These are phyloP conservation scores for Elgonia sp. DNA, from an alignment of 2,888 invertebrate genomes.

Conservation along the genomic window DNA sequence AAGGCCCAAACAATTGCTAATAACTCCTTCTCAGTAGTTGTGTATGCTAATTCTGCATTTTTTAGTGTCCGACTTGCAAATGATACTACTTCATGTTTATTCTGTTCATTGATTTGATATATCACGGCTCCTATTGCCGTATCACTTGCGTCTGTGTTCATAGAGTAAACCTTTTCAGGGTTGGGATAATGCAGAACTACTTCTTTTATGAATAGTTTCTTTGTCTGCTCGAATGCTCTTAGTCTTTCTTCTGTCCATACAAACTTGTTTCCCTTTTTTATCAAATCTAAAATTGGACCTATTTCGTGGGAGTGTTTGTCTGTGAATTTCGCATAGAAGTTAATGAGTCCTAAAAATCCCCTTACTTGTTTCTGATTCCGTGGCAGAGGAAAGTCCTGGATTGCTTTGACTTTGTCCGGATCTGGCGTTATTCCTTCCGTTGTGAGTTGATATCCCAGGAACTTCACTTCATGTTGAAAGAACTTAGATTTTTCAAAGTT, in stretches of 20 bases:
- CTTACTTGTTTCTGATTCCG: slow-evolving; percentile 11
- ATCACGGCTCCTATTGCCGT: slow-evolving; percentile 49
- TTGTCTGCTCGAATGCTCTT: slow-evolving; percentile 57
- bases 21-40: slow-evolving; percentile 75
- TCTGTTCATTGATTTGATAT: slow-evolving; percentile 40
- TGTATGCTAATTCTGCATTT: slow-evolving; percentile 75
- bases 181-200: slow-evolving; percentile 12
- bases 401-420: slow-evolving; percentile 14
- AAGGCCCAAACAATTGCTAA: slow-evolving; percentile 65
- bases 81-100: slow-evolving; percentile 62
- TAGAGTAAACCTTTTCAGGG: background rate
- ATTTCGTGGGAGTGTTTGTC: slow-evolving; percentile 7
- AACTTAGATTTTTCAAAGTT: slow-evolving; percentile 33
- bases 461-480: slow-evolving; percentile 4
- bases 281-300: slow-evolving; percentile 55
- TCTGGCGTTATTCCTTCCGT: slow-evolving; percentile 14
- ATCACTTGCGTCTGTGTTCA: slow-evolving; percentile 38
- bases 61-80: slow-evolving; percentile 77
- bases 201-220: slow-evolving; percentile 58
- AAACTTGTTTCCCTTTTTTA: slow-evolving; percentile 59
- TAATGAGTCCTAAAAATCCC: slow-evolving; percentile 19
- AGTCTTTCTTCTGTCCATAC: slow-evolving; percentile 56
- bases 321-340: slow-evolving; percentile 33
- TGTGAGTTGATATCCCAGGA: slow-evolving; percentile 20
- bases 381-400: slow-evolving; percentile 16